Evolutionary conservation across 2,113 vertebrate genomes (phyloP).

Genomic region (Hemiprocne comata): DNA sequence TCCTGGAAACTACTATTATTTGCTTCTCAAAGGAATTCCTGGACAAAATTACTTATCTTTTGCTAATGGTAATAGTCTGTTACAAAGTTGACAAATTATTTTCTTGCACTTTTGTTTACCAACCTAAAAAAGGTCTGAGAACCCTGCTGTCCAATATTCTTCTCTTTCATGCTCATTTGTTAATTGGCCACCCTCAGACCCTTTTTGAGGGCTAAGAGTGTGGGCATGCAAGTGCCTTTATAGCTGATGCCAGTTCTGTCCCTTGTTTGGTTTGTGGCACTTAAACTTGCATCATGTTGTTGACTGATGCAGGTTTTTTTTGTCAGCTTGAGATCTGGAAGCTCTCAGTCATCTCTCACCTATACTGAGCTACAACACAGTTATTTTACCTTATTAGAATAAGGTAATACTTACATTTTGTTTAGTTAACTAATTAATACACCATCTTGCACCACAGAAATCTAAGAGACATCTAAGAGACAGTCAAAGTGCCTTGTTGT

Average conservation of each 20-base stretch:
- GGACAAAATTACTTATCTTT: background rate
- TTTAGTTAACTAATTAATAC: background rate
- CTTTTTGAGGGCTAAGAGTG: background rate
- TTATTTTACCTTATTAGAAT: background rate
- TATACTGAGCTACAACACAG: background rate
- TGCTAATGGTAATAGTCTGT: background rate
- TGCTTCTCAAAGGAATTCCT: background rate
- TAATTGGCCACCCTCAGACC: slow-evolving; percentile 26
- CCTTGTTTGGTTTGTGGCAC: background rate
- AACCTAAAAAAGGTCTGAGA: background rate
- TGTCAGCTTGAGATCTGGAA: background rate
- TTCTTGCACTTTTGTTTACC: background rate
- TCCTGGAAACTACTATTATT: background rate
- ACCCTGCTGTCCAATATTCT: background rate
- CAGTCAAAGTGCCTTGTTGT: background rate
- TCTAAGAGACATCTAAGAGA: background rate
- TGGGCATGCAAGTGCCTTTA: background rate
- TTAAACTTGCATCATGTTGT: background rate
- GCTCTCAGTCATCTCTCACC: background rate
- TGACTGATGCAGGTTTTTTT: background rate
- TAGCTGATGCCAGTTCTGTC: background rate
- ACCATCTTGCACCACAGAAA: background rate
- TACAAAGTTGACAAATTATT: background rate
- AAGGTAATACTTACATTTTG: fast-evolving
- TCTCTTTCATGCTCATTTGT: slow-evolving; percentile 9